Conservation (phyloP, 2,797 vertebrate genomes). For the Anguilla megastoma region DNA sequence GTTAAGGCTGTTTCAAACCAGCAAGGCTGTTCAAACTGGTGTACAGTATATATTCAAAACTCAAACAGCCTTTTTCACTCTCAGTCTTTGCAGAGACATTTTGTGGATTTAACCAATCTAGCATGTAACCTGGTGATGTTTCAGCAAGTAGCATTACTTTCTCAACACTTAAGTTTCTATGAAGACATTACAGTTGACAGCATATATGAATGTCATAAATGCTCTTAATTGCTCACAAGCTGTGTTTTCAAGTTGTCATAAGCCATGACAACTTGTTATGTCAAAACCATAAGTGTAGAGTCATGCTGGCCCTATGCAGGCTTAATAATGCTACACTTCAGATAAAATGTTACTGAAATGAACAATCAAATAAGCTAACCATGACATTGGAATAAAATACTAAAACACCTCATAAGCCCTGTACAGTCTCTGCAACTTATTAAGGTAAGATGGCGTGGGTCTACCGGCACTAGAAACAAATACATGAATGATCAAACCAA, state of each 20-base stretch:
- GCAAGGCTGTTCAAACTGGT: constrained; percentile 1
- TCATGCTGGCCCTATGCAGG: background rate
- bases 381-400: background rate
- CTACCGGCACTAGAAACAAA: constrained; percentile 38
- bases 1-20: constrained; percentile 56
- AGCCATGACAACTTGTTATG: background rate
- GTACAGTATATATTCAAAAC: background rate
- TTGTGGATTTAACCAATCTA: background rate
- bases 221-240: background rate
- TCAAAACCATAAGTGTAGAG: background rate
- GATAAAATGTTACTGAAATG: background rate
- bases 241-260: background rate
- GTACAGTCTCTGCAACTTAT: constrained; percentile 45
- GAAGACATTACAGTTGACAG: background rate
- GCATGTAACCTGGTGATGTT: background rate
- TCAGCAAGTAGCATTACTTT: background rate
- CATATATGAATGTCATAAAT: background rate
- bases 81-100: background rate
- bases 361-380: background rate
- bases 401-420: constrained; percentile 42
- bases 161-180: background rate
- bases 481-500: constrained; percentile 27
- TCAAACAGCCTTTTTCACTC: constrained; percentile 11
- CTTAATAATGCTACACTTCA: background rate
- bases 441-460: constrained; percentile 56